phyloP scores from a whole-genome alignment of 1,140 invertebrate genomes.

The Formica exsecta region DNA sequence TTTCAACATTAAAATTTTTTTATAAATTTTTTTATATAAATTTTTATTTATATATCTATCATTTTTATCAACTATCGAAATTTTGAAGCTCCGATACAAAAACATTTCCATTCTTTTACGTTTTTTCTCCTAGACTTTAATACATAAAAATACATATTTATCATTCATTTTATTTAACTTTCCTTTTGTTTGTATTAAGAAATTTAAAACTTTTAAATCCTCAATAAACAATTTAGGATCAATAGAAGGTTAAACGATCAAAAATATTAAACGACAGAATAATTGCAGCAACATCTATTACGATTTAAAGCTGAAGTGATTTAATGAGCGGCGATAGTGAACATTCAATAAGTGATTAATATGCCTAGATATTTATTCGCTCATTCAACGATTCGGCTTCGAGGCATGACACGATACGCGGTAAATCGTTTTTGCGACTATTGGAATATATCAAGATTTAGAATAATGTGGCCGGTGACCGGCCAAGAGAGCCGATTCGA shows the following conservation, averaged over 20 bases:
- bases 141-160: not conserved
- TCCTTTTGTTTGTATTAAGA: not conserved
- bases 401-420: not conserved
- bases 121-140: no score
- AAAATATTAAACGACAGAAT: not conserved
- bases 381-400: not conserved
- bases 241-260: not conserved
- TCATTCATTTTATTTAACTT: not conserved
- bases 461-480: constrained; percentile 41
- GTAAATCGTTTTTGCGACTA: constrained; percentile 18
- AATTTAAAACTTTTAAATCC: not conserved
- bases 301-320: not conserved
- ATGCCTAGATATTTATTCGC: not conserved
- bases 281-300: not conserved
- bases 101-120: no score
- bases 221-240: not conserved
- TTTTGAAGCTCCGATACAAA: no score
- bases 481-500: constrained; percentile 35
- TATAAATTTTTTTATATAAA: no score
- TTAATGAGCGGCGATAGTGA: not conserved
- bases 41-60: no score
- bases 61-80: no score
- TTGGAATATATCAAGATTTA: constrained; percentile 55
- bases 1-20: not conserved
- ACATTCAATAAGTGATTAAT: not conserved